Evolutionary conservation across 2,888 invertebrate species (phyloP), one percentile per base, ranked within the genome.

Genomic region (Tetragonisca angustula): DNA sequence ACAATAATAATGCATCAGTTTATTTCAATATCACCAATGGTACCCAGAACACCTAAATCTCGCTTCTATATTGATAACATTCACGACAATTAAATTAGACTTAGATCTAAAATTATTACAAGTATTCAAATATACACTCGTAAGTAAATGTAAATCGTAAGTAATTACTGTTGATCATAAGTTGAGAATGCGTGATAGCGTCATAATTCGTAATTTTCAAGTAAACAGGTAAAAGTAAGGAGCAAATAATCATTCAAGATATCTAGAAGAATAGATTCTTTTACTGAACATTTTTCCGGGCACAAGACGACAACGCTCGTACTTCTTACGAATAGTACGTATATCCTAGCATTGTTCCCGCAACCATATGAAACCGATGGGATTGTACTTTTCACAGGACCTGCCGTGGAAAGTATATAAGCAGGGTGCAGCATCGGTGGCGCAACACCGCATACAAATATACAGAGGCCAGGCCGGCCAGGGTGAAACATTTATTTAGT

Each of bases 401-500:
- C 65, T 70, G 62, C 65, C 76, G 69, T 79, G 76, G 74, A 85
- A 82, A 79, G 79, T 87, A 75, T 85, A 85, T 68, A 85, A 72
- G 65, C 71, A 59, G 67, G 59, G 75, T 80, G 83, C 76, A 83
- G 77, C 74, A 74, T 85, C 74, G 79, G 73, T 78, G 79, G 86
- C 81, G 87, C 90, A 87, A 89, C 89, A 89, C 89, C 91, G 92
- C 93, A 92, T 92, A 91, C 92, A 90, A 92, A 93, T 93, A 90
- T 89, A 90, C 81, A 83, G 83, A 71, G 82, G 84, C 84, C 87
- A 87, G 78, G 84, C 86, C 84, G 86, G 85, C 85, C 85, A 85
- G 90, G 91, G 92, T 94, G 89, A 94, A 94, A 94, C 92, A 94
- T 94, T 94, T 93, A 94, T 94, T 93, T 91, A 93, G 91, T 90